Conservation (phyloP, 2,113 vertebrate genomes). For the Bufo gargarizans region DNA sequence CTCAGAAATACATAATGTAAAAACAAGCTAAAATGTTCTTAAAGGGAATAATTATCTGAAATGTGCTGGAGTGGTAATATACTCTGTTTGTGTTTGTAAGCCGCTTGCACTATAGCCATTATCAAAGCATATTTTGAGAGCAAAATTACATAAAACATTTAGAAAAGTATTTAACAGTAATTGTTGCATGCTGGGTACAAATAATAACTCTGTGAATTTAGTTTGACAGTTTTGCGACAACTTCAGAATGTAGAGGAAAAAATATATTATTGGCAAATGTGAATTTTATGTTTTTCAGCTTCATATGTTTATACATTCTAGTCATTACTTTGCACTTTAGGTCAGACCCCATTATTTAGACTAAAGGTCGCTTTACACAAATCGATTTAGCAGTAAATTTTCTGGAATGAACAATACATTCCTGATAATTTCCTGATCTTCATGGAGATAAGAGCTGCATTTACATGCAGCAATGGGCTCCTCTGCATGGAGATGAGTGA, state of each 20-base stretch:
- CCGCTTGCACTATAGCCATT: neutral
- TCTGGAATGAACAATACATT: too few relatives aligned
- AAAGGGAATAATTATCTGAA: conserved; percentile 21
- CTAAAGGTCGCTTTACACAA: neutral
- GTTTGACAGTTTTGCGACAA: neutral
- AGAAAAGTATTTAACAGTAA: conserved; percentile 22
- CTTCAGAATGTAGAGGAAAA: neutral
- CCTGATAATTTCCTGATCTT: too few relatives aligned
- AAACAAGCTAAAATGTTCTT: conserved; percentile 25
- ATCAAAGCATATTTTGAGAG: conserved; percentile 12
- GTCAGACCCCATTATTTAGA: neutral
- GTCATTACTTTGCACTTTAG: neutral
- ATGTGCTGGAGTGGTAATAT: conserved; percentile 12
- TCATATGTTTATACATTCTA: neutral
- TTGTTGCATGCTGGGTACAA: neutral
- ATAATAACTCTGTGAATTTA: neutral
- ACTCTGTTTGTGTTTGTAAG: conserved; percentile 6
- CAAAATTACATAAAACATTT: conserved; percentile 23
- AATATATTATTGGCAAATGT: neutral
- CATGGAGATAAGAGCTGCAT: too few relatives aligned
- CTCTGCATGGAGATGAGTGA: too few relatives aligned
- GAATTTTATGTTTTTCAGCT: neutral
- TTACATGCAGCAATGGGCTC: too few relatives aligned
- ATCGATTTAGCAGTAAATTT: too few relatives aligned
- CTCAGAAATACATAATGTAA: conserved; percentile 4